Percentiles rank a stretch among this genome's conserved stretches.
These are phyloP conservation scores for Siphlonurus alternatus DNA, from an alignment of 2,888 invertebrate species.

Conservation along the genomic window DNA sequence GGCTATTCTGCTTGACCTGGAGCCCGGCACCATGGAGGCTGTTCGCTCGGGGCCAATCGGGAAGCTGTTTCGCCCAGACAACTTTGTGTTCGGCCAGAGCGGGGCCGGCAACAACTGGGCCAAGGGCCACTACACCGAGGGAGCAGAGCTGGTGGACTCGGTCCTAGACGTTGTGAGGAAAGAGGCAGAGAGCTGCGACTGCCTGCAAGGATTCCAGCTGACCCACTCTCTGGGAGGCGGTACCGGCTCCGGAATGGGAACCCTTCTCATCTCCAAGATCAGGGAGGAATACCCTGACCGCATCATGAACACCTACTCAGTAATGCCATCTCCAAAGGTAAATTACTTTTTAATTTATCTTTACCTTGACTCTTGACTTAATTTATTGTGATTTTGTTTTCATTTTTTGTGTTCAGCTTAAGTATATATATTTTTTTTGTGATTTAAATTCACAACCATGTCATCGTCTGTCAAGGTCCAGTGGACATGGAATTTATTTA, in stretches of 20 bases:
- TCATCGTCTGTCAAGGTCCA: background rate
- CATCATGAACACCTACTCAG: slow-evolving; percentile 66
- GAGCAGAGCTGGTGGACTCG: slow-evolving; percentile 73
- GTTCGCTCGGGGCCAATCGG: slow-evolving; percentile 48
- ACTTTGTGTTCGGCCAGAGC: slow-evolving; percentile 43
- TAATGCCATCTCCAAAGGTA: slow-evolving; percentile 66
- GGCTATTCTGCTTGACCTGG: slow-evolving; percentile 45
- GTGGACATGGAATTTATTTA: background rate
- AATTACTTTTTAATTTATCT: too few relatives aligned
- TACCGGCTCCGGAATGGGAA: slow-evolving; percentile 68
- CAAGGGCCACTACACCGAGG: slow-evolving; percentile 42
- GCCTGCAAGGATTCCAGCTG: slow-evolving; percentile 45
- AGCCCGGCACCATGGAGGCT: slow-evolving; percentile 55
- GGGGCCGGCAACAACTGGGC: slow-evolving; percentile 36
- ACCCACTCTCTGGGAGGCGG: slow-evolving; percentile 68
- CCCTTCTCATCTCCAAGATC: slow-evolving; percentile 60
- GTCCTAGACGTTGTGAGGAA: slow-evolving; percentile 73
- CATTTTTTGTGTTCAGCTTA: too few relatives aligned
- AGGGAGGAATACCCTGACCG: slow-evolving; percentile 73
- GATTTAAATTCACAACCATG: background rate
- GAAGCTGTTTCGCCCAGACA: slow-evolving; percentile 49
- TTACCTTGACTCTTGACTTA: too few relatives aligned
- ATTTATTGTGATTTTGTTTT: too few relatives aligned
- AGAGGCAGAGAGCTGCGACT: slow-evolving; percentile 53
- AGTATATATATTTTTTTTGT: background rate